Base-by-base conservation (phyloP, 2,888 invertebrate genomes). In the Papilio protenor region DNA sequence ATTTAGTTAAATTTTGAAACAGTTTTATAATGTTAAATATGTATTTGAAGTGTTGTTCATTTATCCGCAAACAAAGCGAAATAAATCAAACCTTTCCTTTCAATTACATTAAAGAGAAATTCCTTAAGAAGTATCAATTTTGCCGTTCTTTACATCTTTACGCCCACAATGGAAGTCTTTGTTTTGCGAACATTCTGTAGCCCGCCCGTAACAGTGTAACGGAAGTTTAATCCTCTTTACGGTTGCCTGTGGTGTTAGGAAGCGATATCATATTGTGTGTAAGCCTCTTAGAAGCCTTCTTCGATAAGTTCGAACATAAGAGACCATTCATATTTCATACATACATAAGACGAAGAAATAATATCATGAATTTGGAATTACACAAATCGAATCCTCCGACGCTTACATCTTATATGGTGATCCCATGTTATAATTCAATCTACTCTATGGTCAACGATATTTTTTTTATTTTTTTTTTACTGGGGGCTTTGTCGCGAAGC, bases 191-290 rank as follows among this genome's bases (percentile, higher is more conserved):
- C 57, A 57, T 76, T 70, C 8, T 21, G 33, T 49, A 49, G 69
- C n/a, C 21, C 27, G 49, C 61, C 61, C 21, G 76, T 70, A 70
- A 33, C 66, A 4, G 66, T n/a, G 12, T 57, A 59, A 23, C 61
- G 27, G 27, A 61, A 61, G 57, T 47, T 45, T 76, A 76, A 76
- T 76, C 76, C 71, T 64, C 76, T 76, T 72, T 76, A 72, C 71
- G 59, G 61, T 72, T 61, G 16, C 49, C 61, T 16, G 5, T 2
- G 12, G 71, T 61, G 72, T 72, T 72, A 76, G 59, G 33, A 10
- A 40, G 71, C 49, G 49, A 76, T 76, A 61, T 76, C 33, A 59
- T 71, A 59, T 52, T 72, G 12, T 61, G 33, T 47, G 47, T 76
- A 72, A 76, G 76, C 76, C 59, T 71, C 40, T 64, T 18, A n/a